Percentiles rank a stretch among this genome's conserved stretches.
Evolutionary conservation across 2,888 invertebrate genomes (phyloP).

Genomic region (Sinohyriopsis cumingii): DNA sequence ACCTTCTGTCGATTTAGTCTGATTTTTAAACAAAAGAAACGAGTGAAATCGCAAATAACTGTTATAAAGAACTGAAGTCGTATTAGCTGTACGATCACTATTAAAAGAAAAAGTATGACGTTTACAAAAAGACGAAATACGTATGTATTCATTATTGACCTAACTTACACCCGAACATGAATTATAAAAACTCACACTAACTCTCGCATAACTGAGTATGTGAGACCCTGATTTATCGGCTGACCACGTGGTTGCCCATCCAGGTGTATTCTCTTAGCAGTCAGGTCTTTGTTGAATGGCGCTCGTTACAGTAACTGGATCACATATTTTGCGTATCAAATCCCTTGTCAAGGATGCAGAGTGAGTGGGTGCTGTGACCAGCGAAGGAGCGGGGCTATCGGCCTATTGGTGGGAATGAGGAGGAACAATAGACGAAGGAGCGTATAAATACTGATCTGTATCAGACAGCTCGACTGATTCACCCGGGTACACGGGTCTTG

Average conservation of each 20-base stretch:
- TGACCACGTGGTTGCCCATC: too few species aligned
- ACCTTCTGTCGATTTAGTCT: too few species aligned
- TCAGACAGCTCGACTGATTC: slow-evolving; percentile 24
- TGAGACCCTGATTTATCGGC: too few species aligned
- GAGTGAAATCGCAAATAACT: slow-evolving; percentile 5
- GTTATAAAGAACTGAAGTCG: slow-evolving; percentile 22
- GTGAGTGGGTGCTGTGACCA: slow-evolving; percentile 17
- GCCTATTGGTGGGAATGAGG: neutral
- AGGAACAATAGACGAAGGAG: slow-evolving; percentile 28
- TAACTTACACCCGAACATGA: too few species aligned
- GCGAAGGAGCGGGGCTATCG: slow-evolving; percentile 7
- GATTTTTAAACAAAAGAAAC: too few species aligned
- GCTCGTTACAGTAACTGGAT: neutral
- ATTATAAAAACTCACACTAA: too few species aligned
- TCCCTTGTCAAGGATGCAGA: slow-evolving; percentile 26
- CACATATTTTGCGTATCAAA: slow-evolving; percentile 49
- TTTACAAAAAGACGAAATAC: too few species aligned
- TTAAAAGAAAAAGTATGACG: slow-evolving; percentile 17
- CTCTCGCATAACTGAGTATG: too few species aligned
- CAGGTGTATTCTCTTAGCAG: too few species aligned
- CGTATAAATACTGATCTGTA: slow-evolving; percentile 18
- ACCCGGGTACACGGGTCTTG: slow-evolving; percentile 15
- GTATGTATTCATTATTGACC: too few species aligned
- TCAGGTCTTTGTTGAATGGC: too few species aligned
- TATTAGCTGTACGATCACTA: slow-evolving; percentile 24